These are phyloP conservation scores for Deroplatys truncata DNA, from an alignment of 2,888 invertebrate genomes.

Conservation along the genomic window DNA sequence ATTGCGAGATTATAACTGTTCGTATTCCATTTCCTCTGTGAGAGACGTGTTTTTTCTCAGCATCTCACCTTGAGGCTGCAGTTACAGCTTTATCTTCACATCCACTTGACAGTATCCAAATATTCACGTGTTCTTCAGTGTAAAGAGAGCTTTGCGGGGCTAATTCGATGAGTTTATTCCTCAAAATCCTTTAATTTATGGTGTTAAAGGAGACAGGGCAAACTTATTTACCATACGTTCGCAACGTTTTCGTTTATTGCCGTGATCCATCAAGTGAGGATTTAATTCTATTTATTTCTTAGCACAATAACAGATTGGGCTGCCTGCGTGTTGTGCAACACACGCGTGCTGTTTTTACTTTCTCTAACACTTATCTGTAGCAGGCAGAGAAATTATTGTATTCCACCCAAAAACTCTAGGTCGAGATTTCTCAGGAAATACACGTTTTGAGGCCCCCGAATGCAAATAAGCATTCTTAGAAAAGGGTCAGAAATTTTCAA, in stretches of 20 bases:
- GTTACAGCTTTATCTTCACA: neutral
- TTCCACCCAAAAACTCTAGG: no score
- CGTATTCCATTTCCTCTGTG: no score
- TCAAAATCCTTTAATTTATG: neutral
- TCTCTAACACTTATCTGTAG: neutral
- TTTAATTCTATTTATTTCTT: neutral
- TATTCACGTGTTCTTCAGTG: neutral
- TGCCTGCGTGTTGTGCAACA: neutral
- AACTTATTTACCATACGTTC: neutral
- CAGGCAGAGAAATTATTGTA: no score
- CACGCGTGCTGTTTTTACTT: no score
- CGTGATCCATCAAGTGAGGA: neutral
- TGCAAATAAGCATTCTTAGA: no score
- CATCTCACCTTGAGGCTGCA: neutral
- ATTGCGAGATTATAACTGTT: no score
- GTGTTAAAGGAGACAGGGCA: neutral
- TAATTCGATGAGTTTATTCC: neutral
- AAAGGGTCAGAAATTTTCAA: no score
- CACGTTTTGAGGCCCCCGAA: no score
- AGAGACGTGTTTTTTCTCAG: no score
- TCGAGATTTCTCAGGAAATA: no score
- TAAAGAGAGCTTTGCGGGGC: neutral
- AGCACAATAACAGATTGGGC: neutral
- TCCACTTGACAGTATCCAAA: neutral
- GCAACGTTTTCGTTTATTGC: neutral